These are phyloP conservation scores for Paradoxurus hermaphroditus DNA, from an alignment of 2,113 vertebrate species.

Conservation along the genomic window DNA sequence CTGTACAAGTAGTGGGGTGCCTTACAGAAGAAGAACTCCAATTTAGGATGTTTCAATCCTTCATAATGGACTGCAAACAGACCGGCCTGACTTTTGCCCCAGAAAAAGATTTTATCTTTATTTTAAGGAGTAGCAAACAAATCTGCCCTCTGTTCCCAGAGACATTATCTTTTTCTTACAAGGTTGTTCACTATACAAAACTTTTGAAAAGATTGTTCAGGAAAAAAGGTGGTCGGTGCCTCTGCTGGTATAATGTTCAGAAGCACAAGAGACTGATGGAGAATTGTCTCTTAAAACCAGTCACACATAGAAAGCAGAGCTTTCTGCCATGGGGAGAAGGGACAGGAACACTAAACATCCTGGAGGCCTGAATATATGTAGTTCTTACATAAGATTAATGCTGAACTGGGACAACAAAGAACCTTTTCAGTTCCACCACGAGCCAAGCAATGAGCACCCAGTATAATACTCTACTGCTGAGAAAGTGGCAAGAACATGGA, in stretches of 20 bases:
- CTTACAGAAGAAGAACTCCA: not conserved
- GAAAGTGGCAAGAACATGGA: not conserved
- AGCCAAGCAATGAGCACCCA: no score
- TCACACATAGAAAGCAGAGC: not conserved
- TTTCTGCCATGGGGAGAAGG: not conserved
- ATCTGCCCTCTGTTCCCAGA: not conserved
- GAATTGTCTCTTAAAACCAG: not conserved
- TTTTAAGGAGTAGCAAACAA: not conserved
- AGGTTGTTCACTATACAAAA: not conserved
- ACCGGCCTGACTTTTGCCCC: not conserved
- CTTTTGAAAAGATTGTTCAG: not conserved
- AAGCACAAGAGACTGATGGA: not conserved
- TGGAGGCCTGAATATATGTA: not conserved
- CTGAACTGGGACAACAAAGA: not conserved
- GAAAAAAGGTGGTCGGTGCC: not conserved
- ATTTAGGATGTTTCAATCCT: not conserved
- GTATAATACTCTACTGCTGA: not conserved
- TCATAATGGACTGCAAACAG: not conserved
- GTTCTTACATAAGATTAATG: not conserved
- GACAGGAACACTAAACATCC: not conserved
- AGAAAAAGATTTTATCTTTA: not conserved
- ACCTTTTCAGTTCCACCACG: rapidly evolving
- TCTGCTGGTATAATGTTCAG: not conserved
- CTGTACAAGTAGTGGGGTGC: no score
- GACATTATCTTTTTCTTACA: not conserved